Evolutionary conservation across 2,113 vertebrate genomes (phyloP), one percentile per base, ranked within the genome.

Genomic region (Edolisoma coerulescens): DNA sequence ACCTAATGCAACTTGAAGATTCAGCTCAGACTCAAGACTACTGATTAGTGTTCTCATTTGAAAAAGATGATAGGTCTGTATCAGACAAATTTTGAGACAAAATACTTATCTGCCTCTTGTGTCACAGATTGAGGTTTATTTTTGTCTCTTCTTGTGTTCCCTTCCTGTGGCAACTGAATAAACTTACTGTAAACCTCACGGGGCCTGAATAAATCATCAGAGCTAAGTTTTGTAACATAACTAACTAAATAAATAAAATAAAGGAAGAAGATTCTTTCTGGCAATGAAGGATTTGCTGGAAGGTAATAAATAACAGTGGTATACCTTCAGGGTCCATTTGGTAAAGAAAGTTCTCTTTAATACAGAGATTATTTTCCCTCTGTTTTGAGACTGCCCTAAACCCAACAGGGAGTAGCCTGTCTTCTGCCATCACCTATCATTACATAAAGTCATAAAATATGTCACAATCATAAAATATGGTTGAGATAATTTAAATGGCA

Each of bases 1-100:
- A 90, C 59, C 67, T 93, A 88, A 84, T 33, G 30, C n/a, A 88
- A 27, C 76, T 86, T 80, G 30, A 78, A 92, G 21, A 90, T 83
- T 96, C 82, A 92, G 7, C 44, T 94, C 78, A 88, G 67, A 45
- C 37, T 77, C 37, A 53, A 86, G 54, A 74, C 56, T 93, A 49
- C 90, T 87, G 79, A 92, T 90, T 94, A 90, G 71, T 54, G 39
- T 37, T 84, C 63, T 93, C 71, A 81, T 92, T 86, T 86, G 79
- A 59, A 94, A 53, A 94, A 92, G 75, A 80, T 84, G 71, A 92
- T 68, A 45, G 10, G 59, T 92, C 19, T 88, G 42, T 56, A 47
- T 56, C 49, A 87, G 49, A 68, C 44, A 67, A 68, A 84, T 87
- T 89, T 85, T 76, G 70, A 76, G 67, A 59, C 63, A 61, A 41